These are phyloP conservation scores for Lophius americanus DNA, from an alignment of 2,797 vertebrate species.

Conservation along the genomic window DNA sequence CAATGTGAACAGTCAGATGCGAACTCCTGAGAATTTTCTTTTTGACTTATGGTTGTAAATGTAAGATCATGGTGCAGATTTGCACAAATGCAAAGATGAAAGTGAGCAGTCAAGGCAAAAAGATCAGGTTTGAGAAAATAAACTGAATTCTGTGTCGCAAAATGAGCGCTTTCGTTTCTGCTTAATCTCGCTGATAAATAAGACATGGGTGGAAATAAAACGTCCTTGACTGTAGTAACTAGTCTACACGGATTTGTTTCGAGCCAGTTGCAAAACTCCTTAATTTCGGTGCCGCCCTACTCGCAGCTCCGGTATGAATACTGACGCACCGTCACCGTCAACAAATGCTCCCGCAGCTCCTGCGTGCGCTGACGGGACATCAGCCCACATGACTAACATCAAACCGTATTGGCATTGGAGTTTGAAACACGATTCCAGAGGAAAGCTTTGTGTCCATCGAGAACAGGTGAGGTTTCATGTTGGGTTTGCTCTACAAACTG, in stretches of 20 bases:
- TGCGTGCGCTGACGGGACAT: rapidly evolving
- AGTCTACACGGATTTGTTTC: not conserved
- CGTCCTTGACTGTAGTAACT: too few relatives aligned
- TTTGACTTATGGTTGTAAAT: too few relatives aligned
- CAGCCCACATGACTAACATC: not conserved
- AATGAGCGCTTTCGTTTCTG: too few relatives aligned
- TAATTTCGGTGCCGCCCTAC: constrained; percentile 66
- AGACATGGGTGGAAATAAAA: too few relatives aligned
- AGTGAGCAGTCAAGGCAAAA: too few relatives aligned
- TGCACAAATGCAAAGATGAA: too few relatives aligned
- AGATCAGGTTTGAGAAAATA: too few relatives aligned
- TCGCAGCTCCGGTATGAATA: constrained; percentile 38
- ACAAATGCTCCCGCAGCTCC: constrained; percentile 8
- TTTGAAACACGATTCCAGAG: constrained; percentile 86
- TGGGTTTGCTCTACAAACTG: not conserved
- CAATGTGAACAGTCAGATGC: too few relatives aligned
- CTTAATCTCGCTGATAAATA: too few relatives aligned
- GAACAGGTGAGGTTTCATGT: constrained; percentile 81
- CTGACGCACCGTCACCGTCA: constrained; percentile 40
- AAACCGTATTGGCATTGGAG: not conserved
- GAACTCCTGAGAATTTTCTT: too few relatives aligned
- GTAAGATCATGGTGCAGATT: too few relatives aligned
- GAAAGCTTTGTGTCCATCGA: constrained; percentile 80
- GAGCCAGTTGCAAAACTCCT: constrained; percentile 45
- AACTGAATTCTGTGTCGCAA: too few relatives aligned